Percentiles rank a stretch among this genome's conserved stretches.
phyloP scores from a whole-genome alignment of 37 sponge, comb jelly and placozoan genomes.

The Halichondria panicea region DNA sequence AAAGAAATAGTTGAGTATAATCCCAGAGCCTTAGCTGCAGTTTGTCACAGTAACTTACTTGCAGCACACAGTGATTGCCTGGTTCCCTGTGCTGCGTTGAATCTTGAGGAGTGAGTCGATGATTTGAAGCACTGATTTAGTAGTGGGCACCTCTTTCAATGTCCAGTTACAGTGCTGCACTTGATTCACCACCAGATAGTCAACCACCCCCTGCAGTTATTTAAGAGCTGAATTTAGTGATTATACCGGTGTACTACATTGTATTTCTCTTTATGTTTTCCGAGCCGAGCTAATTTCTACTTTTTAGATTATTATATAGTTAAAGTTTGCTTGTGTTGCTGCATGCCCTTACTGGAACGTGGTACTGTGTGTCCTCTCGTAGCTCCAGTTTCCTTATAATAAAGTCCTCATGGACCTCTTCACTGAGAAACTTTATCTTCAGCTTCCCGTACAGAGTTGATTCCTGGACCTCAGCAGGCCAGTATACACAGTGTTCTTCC shows the following conservation, averaged over 20 bases:
- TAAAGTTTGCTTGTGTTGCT: too few relatives aligned
- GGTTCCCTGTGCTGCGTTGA: slow-evolving; percentile 57
- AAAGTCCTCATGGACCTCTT: slow-evolving; percentile 5
- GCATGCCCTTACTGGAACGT: slow-evolving; percentile 20
- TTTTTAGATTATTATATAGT: too few relatives aligned
- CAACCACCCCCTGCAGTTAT: neutral
- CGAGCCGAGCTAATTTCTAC: too few relatives aligned
- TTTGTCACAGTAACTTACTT: slow-evolving; percentile 37
- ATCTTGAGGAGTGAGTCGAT: slow-evolving; percentile 35
- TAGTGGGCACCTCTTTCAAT: slow-evolving; percentile 6
- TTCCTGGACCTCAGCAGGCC: slow-evolving; percentile 40
- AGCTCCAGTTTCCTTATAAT: slow-evolving; percentile 34
- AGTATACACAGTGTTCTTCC: slow-evolving; percentile 51
- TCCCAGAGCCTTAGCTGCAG: too few relatives aligned
- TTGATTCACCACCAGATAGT: slow-evolving; percentile 31
- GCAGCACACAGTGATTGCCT: slow-evolving; percentile 77
- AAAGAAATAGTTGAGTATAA: too few relatives aligned
- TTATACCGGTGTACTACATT: neutral
- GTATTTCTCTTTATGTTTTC: too few relatives aligned
- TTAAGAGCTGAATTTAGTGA: too few relatives aligned
- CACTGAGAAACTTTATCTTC: slow-evolving; percentile 30
- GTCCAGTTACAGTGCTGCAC: slow-evolving; percentile 65
- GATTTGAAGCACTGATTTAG: slow-evolving; percentile 42
- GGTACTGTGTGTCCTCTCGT: slow-evolving; percentile 16
- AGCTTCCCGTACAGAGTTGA: slow-evolving; percentile 28